Conservation (phyloP, 1,140 invertebrate species). For the Centruroides sculpturatus region DNA sequence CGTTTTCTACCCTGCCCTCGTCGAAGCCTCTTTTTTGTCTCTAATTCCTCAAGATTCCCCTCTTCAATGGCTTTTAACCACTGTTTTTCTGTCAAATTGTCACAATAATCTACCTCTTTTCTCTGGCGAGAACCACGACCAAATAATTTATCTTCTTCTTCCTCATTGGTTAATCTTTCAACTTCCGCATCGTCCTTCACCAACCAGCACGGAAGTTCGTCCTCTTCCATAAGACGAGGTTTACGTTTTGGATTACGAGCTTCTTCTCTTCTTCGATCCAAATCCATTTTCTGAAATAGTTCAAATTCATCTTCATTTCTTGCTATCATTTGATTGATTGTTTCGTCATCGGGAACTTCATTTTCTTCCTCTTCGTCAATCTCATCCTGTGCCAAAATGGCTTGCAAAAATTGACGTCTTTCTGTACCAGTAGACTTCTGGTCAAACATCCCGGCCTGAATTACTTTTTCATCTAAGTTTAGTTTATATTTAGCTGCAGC, state of each 20-base stretch:
- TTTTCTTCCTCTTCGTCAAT: constrained; percentile 90
- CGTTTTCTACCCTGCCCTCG: constrained; percentile 13
- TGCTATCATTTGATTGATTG: constrained; percentile 98
- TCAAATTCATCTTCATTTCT: constrained; percentile 89
- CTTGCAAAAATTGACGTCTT: constrained; percentile 83
- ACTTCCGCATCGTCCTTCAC: constrained; percentile 82
- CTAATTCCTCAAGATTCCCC: constrained; percentile 47
- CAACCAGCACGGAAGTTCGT: constrained; percentile 87
- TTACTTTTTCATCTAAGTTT: constrained; percentile 99
- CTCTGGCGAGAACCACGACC: constrained; percentile 79
- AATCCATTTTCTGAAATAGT: constrained; percentile 81
- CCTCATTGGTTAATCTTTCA: constrained; percentile 50
- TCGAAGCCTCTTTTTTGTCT: constrained; percentile 44
- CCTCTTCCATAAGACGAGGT: constrained; percentile 79
- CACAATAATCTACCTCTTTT: constrained; percentile 96
- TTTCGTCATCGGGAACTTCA: constrained; percentile 96
- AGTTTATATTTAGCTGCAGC: constrained; percentile 74
- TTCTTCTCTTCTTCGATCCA: constrained; percentile 74
- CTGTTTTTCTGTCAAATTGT: constrained; percentile 89
- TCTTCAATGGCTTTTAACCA: constrained; percentile 48
- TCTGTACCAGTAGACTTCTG: constrained; percentile 94
- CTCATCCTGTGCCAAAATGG: constrained; percentile 82
- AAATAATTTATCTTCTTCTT: constrained; percentile 53
- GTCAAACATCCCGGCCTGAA: constrained; percentile 99
- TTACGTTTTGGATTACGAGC: constrained; percentile 55